A percentile compares a stretch with the other conserved stretches of the same genome.
Conservation (phyloP, 2,888 invertebrate species). For the Camptogramma bilineatum region DNA sequence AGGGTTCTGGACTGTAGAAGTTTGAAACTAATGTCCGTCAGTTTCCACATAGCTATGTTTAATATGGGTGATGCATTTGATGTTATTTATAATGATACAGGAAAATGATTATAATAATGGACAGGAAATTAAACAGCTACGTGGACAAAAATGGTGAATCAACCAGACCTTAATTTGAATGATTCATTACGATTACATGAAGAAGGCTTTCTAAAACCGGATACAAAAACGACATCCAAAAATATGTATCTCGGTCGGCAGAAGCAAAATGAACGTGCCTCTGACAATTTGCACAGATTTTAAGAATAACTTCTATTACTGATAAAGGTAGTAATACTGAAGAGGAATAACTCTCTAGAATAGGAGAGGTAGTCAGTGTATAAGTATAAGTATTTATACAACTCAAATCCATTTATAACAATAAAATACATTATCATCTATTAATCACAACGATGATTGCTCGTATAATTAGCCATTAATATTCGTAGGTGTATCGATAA, state of each 20-base stretch:
- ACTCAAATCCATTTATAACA: slow-evolving; percentile 4
- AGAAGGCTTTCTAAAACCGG: neutral
- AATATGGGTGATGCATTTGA: slow-evolving; percentile 14
- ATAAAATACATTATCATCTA: slow-evolving; percentile 28
- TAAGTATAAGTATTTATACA: no score
- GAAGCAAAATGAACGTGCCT: no score
- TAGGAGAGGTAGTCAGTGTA: no score
- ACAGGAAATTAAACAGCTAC: neutral
- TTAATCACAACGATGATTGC: slow-evolving; percentile 52
- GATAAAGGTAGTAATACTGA: no score
- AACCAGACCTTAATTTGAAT: neutral
- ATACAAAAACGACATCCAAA: neutral
- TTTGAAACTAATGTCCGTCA: slow-evolving; percentile 46
- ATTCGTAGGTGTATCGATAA: slow-evolving; percentile 67
- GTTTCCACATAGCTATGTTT: slow-evolving; percentile 37
- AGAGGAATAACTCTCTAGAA: no score
- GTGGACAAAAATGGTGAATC: neutral
- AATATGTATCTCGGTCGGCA: no score
- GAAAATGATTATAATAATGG: neutral
- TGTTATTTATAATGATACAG: slow-evolving; percentile 6
- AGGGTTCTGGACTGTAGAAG: slow-evolving; percentile 62
- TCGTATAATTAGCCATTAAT: slow-evolving; percentile 71
- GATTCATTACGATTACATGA: neutral
- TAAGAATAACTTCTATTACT: no score
- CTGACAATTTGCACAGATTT: no score